Conservation (phyloP, 1,140 invertebrate species). For the Drosophila azteca region DNA sequence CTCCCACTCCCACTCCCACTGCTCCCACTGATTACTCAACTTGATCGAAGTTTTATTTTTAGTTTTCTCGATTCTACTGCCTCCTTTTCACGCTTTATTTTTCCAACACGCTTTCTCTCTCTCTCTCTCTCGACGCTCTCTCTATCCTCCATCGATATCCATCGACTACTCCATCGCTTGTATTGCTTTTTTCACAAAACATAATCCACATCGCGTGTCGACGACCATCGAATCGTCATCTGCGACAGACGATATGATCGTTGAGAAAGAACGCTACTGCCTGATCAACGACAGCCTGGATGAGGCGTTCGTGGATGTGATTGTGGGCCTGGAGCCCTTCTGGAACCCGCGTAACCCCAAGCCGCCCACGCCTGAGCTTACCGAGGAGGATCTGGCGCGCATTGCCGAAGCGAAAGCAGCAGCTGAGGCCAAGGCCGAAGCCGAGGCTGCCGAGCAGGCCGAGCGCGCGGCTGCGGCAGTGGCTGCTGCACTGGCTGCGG, state of each 20-base stretch:
- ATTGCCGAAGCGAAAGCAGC: constrained; percentile 74
- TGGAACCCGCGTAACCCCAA: constrained; percentile 82
- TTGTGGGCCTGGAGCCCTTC: constrained; percentile 86
- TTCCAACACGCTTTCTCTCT: constrained; percentile 27
- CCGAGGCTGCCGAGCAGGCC: constrained; percentile 70
- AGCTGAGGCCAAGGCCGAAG: constrained; percentile 70
- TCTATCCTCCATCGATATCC: constrained; percentile 13
- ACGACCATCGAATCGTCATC: constrained; percentile 13
- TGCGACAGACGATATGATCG: constrained; percentile 96
- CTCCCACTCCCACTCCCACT: constrained; percentile 9
- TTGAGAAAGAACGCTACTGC: constrained; percentile 99
- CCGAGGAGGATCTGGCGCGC: constrained; percentile 70
- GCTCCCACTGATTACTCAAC: constrained; percentile 8
- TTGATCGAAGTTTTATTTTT: constrained; percentile 47
- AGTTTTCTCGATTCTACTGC: constrained; percentile 43
- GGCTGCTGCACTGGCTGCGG: constrained; percentile 50
- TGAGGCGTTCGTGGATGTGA: constrained; percentile 97
- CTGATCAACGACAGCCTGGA: constrained; percentile 99
- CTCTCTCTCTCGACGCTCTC: constrained; percentile 19
- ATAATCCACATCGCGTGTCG: constrained; percentile 33
- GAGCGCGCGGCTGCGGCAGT: constrained; percentile 68
- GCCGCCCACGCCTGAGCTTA: constrained; percentile 80
- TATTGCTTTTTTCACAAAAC: constrained; percentile 50
- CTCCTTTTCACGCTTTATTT: constrained; percentile 49
- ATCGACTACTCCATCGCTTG: constrained; percentile 48